Conservation (phyloP, 2,797 vertebrate genomes). For the Coccyzus lansbergi region DNA sequence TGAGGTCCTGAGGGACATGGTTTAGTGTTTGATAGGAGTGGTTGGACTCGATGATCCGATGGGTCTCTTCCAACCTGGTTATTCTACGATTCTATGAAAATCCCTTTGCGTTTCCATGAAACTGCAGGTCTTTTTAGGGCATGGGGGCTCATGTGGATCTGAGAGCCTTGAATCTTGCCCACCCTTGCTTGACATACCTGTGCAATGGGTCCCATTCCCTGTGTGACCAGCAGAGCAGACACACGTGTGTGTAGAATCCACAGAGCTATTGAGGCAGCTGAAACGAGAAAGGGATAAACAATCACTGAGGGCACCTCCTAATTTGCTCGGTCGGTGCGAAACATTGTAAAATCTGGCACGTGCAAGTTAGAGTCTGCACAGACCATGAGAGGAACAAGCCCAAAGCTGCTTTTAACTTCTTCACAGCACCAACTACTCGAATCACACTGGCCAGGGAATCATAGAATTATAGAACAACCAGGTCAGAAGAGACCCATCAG, state of each 20-base stretch:
- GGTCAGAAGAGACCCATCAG: no score
- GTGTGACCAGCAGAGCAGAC: conserved; percentile 88
- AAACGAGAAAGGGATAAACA: conserved; percentile 23
- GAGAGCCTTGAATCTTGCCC: not conserved
- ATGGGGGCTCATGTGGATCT: not conserved
- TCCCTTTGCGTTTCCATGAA: not conserved
- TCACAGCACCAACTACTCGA: not conserved
- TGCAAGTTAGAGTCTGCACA: not conserved
- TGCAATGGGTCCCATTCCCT: conserved; percentile 88
- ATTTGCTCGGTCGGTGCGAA: not conserved
- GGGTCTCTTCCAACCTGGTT: no score
- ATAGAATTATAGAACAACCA: no score
- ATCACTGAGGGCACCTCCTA: not conserved
- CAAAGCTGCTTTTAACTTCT: not conserved
- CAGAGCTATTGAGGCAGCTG: conserved; percentile 84
- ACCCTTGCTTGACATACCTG: conserved; percentile 76
- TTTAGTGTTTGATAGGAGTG: no score
- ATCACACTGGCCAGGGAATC: not conserved
- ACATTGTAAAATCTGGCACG: not conserved
- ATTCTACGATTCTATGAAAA: no score
- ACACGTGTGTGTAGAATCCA: conserved; percentile 77
- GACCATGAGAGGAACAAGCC: not conserved
- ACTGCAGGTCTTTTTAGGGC: not conserved
- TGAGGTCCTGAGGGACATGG: no score
- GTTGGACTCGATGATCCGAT: no score